Evolutionary conservation across 2,797 vertebrate species (phyloP), one percentile per base, ranked within the genome.

Genomic region (Etheostoma nigrum): DNA sequence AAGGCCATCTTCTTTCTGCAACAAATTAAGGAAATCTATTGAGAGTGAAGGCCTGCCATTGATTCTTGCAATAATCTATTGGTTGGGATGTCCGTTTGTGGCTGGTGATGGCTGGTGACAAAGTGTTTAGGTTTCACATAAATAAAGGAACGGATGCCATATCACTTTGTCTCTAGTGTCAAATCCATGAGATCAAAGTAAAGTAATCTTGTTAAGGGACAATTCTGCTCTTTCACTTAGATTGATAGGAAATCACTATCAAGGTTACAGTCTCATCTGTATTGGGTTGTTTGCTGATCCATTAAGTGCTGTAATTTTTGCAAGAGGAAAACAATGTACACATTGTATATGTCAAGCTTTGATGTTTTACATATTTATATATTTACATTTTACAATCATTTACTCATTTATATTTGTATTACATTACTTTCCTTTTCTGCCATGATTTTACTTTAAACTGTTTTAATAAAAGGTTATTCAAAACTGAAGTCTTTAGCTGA

Each of bases 41-140:
- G 64, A 74, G 62, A 73, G 59, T 64, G 70, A 73, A 73, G 58
- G 59, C 54, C 64, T 45, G 75, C 48, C 47, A 91, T 83, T 76
- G 86, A 91, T 93, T 87, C 49, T 78, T 51, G 59, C 72, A 82
- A 67, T 78, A 84, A 93, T 83, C 51, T 58, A 83, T 86, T 64
- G 70, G 64, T 54, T 59, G 42, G 62, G 61, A 70, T 75, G 68
- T 80, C 63, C 49, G 51, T 84, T 83, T 67, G 54, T 61, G 48
- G 74, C 65, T 42, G 76, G 57, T 47, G 63, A 79, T 59, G 45
- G 72, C 63, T 42, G 76, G 57, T 47, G 63, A 79, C 53, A 85
- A 67, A 78, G 62, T 64, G 61, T 74, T 79, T 45, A 66, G 67
- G 72, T 81, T 80, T 85, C 60, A 72, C 68, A 72, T 69, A 83